These are phyloP conservation scores for Mungos mungo DNA, from an alignment of 2,113 vertebrate species.

Conservation along the genomic window DNA sequence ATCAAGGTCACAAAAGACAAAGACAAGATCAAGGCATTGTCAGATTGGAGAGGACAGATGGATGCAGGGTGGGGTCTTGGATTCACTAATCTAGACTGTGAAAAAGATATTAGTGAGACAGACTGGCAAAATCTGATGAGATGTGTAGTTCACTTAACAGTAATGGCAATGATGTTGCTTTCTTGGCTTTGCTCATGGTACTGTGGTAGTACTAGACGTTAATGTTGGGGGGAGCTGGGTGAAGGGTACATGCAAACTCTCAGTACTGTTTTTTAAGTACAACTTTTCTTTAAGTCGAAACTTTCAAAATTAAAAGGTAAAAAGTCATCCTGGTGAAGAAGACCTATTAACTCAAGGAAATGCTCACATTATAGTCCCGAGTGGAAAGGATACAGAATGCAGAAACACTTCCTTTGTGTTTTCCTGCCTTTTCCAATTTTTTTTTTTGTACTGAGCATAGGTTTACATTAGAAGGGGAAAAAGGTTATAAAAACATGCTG, in stretches of 20 bases:
- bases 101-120: background rate
- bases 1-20: background rate
- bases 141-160: background rate
- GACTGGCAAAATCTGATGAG: background rate
- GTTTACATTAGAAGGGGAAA: background rate
- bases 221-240: background rate
- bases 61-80: background rate
- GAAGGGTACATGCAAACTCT: background rate
- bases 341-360: background rate
- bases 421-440: background rate
- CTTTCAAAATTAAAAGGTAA: constrained; percentile 20
- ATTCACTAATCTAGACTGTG: background rate
- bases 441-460: background rate
- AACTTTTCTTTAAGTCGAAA: background rate
- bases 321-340: background rate
- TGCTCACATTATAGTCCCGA: background rate
- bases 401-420: background rate
- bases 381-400: background rate
- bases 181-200: background rate
- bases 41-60: background rate
- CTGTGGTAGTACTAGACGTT: background rate
- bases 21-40: background rate
- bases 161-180: background rate
- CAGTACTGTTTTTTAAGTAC: background rate
- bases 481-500: background rate